Evolutionary conservation across 2,113 vertebrate genomes (phyloP).

Genomic region (Poeciliopsis turrubarensis): DNA sequence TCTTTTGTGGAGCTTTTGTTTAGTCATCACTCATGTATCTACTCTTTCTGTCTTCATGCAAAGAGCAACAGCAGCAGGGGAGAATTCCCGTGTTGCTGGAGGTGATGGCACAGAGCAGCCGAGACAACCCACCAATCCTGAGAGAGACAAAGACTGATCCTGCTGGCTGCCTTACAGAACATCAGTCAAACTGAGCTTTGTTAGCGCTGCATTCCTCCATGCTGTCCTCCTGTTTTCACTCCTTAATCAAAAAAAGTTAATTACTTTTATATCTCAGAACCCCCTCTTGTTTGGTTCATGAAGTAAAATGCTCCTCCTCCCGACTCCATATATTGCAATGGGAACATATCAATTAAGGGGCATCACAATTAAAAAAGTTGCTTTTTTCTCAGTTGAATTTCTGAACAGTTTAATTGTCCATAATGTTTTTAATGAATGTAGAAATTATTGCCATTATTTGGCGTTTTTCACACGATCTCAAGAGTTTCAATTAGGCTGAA

Average conservation of each 20-base stretch:
- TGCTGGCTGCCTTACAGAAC: conserved; percentile 70
- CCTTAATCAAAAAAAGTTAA: conserved; percentile 36
- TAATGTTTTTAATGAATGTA: background rate
- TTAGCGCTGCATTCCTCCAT: conserved; percentile 57
- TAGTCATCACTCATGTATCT: conserved; percentile 61
- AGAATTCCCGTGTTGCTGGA: conserved; percentile 67
- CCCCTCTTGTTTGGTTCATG: background rate
- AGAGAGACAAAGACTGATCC: conserved; percentile 69
- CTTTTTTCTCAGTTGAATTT: background rate
- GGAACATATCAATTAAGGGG: background rate
- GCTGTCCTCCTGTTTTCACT: conserved; percentile 36
- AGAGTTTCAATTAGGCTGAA: conserved; percentile 67
- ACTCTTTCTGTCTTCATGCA: conserved; percentile 35
- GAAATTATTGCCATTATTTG: background rate
- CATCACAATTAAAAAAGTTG: background rate
- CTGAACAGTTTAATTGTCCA: background rate
- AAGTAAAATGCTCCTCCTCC: background rate
- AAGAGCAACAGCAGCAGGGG: conserved; percentile 60
- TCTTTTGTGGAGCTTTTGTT: conserved; percentile 52
- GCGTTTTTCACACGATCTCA: conserved; percentile 50
- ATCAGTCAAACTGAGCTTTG: conserved; percentile 76
- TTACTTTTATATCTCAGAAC: conserved; percentile 15
- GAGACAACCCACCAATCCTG: conserved; percentile 70
- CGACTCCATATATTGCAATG: background rate
- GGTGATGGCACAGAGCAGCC: conserved; percentile 61